These are phyloP conservation scores for Synergus laeviventris DNA, from an alignment of 2,888 invertebrate species.

Conservation along the genomic window DNA sequence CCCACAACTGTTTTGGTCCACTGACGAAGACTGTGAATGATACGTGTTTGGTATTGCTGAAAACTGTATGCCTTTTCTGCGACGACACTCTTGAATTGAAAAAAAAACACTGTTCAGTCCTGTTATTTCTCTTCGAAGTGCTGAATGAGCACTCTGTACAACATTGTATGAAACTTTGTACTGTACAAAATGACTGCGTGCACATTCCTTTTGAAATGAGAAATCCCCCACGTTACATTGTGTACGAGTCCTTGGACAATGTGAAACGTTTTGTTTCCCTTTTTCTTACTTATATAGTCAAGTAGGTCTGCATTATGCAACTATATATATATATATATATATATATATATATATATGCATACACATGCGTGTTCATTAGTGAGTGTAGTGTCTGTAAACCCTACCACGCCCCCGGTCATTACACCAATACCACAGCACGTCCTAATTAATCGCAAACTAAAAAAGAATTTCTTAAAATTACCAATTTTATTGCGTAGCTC, in stretches of 20 bases:
- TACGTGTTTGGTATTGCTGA: conserved; percentile 54
- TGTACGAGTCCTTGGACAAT: conserved; percentile 24
- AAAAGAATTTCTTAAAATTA: conserved; percentile 12
- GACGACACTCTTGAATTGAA: conserved; percentile 26
- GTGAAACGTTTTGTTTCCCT: conserved; percentile 42
- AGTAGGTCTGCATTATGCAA: conserved; percentile 63
- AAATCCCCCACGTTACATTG: background rate
- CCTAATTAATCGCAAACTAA: conserved; percentile 45
- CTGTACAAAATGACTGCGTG: conserved; percentile 3
- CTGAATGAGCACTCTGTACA: conserved; percentile 28
- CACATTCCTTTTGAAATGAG: conserved; percentile 13
- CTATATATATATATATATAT: conserved; percentile 51
- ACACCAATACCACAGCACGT: conserved; percentile 49
- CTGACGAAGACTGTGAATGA: conserved; percentile 59
- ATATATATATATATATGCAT: conserved; percentile 46
- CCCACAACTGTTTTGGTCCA: conserved; percentile 63
- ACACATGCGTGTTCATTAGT: conserved; percentile 50
- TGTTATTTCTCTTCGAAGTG: conserved; percentile 21
- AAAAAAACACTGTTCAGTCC: background rate
- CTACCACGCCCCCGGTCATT: conserved; percentile 43
- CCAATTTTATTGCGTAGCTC: background rate
- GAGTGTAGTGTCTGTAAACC: conserved; percentile 50
- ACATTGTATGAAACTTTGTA: conserved; percentile 16
- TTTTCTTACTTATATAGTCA: conserved; percentile 51
- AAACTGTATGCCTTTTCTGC: conserved; percentile 43